These are phyloP conservation scores for Otis tarda DNA, from an alignment of 2,113 vertebrate species.

Conservation along the genomic window DNA sequence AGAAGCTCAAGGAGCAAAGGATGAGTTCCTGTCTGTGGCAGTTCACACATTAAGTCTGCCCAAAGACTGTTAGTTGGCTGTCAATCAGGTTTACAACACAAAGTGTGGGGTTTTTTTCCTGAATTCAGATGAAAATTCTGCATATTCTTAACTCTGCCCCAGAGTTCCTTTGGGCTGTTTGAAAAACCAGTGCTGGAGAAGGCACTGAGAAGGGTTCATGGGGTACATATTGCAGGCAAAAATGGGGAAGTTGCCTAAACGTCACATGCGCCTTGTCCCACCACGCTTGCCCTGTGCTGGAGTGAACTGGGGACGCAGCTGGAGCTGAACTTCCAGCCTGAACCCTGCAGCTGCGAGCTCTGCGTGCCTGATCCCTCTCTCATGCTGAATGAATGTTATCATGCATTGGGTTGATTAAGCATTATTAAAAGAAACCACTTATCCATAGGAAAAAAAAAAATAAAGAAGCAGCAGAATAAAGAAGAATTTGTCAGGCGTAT, in stretches of 20 bases:
- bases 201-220: not conserved
- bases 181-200: not conserved
- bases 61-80: not conserved
- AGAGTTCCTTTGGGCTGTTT: not conserved
- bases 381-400: not conserved
- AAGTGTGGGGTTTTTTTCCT: not conserved
- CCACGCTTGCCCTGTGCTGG: not conserved
- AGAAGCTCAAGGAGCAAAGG: not conserved
- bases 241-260: accelerated
- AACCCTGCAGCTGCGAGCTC: not conserved
- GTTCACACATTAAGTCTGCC: not conserved
- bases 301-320: not conserved
- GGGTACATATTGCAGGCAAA: not conserved
- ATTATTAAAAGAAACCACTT: not conserved
- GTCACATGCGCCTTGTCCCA: accelerated
- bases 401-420: not conserved
- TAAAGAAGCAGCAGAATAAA: not conserved
- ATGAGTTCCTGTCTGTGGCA: not conserved
- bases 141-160: not conserved
- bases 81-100: not conserved
- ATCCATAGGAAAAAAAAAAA: not conserved
- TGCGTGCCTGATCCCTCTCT: not conserved
- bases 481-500: not conserved
- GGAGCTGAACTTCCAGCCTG: not conserved
- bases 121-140: not conserved